phyloP scores from a whole-genome alignment of 2,888 invertebrate species.

The Lithophane semibrunnea region DNA sequence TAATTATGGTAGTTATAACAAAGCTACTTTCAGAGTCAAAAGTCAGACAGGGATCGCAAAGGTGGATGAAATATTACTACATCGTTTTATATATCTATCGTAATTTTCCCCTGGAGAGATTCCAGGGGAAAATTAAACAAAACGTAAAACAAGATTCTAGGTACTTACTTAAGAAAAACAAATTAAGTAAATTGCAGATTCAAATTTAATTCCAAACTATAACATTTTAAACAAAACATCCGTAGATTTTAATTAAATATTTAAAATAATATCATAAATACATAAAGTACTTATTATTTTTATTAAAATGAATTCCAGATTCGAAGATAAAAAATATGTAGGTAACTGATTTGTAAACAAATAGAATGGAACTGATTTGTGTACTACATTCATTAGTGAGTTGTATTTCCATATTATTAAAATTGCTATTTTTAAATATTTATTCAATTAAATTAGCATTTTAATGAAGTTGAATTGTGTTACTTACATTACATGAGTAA shows the following conservation, averaged over 20 bases:
- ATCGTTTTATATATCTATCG: not conserved
- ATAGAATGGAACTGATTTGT: constrained; percentile 42
- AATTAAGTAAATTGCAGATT: not conserved
- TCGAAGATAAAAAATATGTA: constrained; percentile 59
- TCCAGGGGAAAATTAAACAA: constrained; percentile 2
- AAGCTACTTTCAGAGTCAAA: constrained; percentile 76
- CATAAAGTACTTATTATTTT: constrained; percentile 60
- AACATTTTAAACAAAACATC: constrained; percentile 3
- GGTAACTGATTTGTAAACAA: constrained; percentile 25
- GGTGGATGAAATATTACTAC: constrained; percentile 77
- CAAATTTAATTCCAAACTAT: not conserved
- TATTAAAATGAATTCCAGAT: not conserved
- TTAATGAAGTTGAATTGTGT: constrained; percentile 41
- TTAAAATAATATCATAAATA: not conserved
- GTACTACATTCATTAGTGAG: constrained; percentile 34
- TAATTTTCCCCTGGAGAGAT: too few species aligned
- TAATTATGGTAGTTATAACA: constrained; percentile 69
- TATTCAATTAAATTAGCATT: constrained; percentile 48
- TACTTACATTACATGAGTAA: constrained; percentile 16
- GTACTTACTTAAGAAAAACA: not conserved
- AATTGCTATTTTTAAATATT: constrained; percentile 7
- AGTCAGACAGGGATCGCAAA: constrained; percentile 77
- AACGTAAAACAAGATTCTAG: constrained; percentile 5
- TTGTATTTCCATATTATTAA: constrained; percentile 1
- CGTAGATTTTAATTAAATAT: not conserved